Conservation (phyloP, 2,888 invertebrate genomes). For the Eupithecia inturbata region DNA sequence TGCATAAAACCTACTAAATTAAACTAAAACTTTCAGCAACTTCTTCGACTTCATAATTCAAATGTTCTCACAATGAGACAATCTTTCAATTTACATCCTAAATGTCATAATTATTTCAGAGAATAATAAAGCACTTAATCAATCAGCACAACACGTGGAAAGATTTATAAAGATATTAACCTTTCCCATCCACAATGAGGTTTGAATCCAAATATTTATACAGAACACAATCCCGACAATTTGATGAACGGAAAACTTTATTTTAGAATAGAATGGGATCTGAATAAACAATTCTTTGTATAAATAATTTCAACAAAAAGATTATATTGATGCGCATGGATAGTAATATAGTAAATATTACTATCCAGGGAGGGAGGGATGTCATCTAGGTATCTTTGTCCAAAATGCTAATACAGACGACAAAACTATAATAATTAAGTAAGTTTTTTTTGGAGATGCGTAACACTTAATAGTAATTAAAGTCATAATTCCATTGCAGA, state of each 20-base stretch:
- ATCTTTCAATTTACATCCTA: neutral
- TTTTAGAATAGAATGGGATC: conserved; percentile 42
- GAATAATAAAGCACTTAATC: conserved; percentile 50
- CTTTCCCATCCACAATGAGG: conserved; percentile 73
- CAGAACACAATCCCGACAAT: conserved; percentile 60
- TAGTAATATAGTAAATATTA: too few relatives aligned
- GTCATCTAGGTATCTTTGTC: too few relatives aligned
- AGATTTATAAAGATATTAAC: conserved; percentile 76
- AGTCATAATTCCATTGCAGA: neutral
- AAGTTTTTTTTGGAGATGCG: neutral
- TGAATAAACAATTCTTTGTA: conserved; percentile 2
- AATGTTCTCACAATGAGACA: neutral
- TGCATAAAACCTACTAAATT: neutral
- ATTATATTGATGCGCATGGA: too few relatives aligned
- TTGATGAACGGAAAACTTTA: conserved; percentile 38
- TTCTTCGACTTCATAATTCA: conserved; percentile 4
- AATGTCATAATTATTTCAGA: conserved; percentile 15
- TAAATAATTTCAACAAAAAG: neutral
- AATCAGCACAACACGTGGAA: conserved; percentile 51
- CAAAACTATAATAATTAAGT: neutral
- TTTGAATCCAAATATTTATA: conserved; percentile 74
- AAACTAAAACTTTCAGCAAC: conserved; percentile 2
- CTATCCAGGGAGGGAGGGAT: too few relatives aligned
- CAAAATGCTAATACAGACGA: neutral
- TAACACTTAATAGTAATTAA: neutral